Base-by-base conservation (phyloP, 2,797 vertebrate species). In the Sebastolobus alascanus region DNA sequence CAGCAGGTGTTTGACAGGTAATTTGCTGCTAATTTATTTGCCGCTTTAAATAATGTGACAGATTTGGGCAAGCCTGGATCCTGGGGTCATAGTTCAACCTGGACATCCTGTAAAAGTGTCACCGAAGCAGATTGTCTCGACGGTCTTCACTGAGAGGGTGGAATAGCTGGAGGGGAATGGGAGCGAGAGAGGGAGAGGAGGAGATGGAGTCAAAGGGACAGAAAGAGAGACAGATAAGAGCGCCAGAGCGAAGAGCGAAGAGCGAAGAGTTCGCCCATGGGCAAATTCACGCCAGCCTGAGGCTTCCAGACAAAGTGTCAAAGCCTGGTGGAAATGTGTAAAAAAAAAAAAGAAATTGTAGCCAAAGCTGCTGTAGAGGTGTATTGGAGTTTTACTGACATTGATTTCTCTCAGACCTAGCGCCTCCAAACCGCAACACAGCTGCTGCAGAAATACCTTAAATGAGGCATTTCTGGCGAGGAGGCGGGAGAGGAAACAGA, bases 1-100 rank as follows among this genome's bases (percentile, higher is more conserved):
- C 91, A 89, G 93, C 90, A 93, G 92, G 90, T 92, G 84, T 92
- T 88, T 94, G 93, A 93, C 93, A 94, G 93, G 84, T 92, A 85
- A 92, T 93, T 93, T 92, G 82, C 87, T 59, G 82, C 81, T 91
- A 91, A 95, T 95, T 92, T 89, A 92, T 93, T 83, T 91, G 76
- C 84, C 2, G 9, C 84, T 85, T 91, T 92, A 91, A 92, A 87
- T 92, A 81, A 83, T 87, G 81, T 77, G 89, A 73, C 86, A 84
- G 87, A 75, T 89, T 86, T 59, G 70, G 74, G 79, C 61, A 60
- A 82, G 83, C 54, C 43, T 3, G 69, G 79, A 69, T 76, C 75
- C 64, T 2, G 59, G 93, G 93, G 91, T 94, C 87, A 87, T 43
- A 90, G 93, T 88, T 93, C 89, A 88, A 65, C 63, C 66, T 55